Evolutionary conservation across 92 coral and sea anemone genomes (phyloP), one percentile per base, ranked within the genome.

Genomic region (Phymanthus crucifer): DNA sequence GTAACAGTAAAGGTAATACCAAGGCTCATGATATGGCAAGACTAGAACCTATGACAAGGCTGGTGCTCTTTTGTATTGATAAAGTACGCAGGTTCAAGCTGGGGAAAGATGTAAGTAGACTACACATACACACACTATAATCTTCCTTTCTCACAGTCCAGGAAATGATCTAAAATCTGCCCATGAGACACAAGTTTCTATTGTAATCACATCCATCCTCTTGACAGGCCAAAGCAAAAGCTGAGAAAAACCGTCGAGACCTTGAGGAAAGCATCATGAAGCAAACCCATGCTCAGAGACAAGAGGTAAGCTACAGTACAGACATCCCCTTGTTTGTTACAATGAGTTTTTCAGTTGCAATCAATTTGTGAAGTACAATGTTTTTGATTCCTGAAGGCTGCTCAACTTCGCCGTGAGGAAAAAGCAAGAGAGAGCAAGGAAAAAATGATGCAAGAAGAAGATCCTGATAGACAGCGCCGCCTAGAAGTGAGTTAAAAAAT

Each of bases 361-460:
- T 38, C 31, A 78, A 3, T 7, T 19, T 48, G 24, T 3, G 33
- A n/a, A 29, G n/a, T n/a, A 24, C 32, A 10, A 26, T 26, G 7
- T 71, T 34, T 72, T 29, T 45, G 48, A 24, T 45, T 58, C 70
- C 23, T 50, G 14, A 56, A 95, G 99, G 98, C 99, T 52, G 99
- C 99, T 26, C 99, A 95, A 66, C 93, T 85, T 73, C 97, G 99
- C 35, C 99, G 99, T 7, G 99, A 95, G 83, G 99, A 95, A 72
- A 95, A 93, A 72, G 77, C 91, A 75, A 79, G 99, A 40, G 99
- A 94, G 16, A 95, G 93, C 77, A 95, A 93, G 79, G 99, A 95
- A 61, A 85, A 89, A 32, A 93, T 95, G 74, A 95, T 95, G 98
- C 90, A 90, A 36, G 99, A 95, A 65, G 99, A 95, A 72, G 99